phyloP scores from a whole-genome alignment of 1,140 invertebrate genomes.

The Neuroterus valhalla region DNA sequence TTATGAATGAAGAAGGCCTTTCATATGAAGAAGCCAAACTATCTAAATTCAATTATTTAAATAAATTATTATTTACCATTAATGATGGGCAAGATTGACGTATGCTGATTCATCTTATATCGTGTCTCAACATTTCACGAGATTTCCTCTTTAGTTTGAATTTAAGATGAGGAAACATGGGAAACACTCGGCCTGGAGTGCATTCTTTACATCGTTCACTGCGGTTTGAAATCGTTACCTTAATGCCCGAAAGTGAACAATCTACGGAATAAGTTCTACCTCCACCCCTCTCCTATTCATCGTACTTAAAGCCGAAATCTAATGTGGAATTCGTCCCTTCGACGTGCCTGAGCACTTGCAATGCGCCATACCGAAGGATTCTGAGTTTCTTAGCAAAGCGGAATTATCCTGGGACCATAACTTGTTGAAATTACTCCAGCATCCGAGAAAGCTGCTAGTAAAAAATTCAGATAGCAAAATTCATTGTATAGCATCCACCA shows the following conservation, averaged over 20 bases:
- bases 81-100: too few species aligned
- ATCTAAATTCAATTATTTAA: too few species aligned
- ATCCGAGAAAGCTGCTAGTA: neutral
- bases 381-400: neutral
- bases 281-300: neutral
- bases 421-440: neutral
- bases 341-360: neutral
- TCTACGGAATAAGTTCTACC: conserved; percentile 35
- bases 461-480: neutral
- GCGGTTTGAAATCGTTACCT: conserved; percentile 21
- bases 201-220: conserved; percentile 24
- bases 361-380: neutral
- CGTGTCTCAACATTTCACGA: too few species aligned
- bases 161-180: neutral
- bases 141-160: too few species aligned
- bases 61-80: too few species aligned
- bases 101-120: too few species aligned
- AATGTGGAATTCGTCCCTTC: neutral
- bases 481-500: too few species aligned
- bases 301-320: neutral
- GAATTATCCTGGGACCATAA: neutral
- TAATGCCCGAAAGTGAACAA: conserved; percentile 37
- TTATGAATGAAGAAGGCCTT: too few species aligned
- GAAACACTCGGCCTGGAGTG: neutral
- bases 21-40: too few species aligned